phyloP scores from a whole-genome alignment of 2,797 vertebrate species.

The Enteromius afrohamiltoni region DNA sequence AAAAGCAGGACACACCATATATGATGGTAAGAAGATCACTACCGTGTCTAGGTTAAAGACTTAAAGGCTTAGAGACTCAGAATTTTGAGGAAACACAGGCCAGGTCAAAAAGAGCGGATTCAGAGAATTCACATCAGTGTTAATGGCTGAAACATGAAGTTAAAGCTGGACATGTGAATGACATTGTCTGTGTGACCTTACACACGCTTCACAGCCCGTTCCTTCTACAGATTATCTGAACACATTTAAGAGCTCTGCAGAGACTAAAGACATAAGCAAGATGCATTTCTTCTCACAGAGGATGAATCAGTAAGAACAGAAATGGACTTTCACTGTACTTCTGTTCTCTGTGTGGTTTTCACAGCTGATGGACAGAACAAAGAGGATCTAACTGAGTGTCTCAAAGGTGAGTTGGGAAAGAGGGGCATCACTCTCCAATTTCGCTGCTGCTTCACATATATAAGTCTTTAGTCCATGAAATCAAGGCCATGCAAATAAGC shows the following conservation, averaged over 20 bases:
- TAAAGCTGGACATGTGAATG: not conserved
- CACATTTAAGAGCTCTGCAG: not conserved
- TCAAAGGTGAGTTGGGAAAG: slow-evolving; percentile 5
- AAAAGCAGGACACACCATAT: not conserved
- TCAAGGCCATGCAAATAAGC: too few species aligned
- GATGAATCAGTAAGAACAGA: not conserved
- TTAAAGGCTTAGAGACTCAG: not conserved
- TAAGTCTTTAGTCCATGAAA: not conserved
- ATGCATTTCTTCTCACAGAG: not conserved
- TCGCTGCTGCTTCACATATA: not conserved
- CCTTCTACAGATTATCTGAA: not conserved
- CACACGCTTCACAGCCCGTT: not conserved
- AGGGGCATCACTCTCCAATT: not conserved
- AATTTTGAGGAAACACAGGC: not conserved
- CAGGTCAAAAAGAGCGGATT: not conserved
- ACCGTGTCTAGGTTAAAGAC: not conserved
- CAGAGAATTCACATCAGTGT: not conserved
- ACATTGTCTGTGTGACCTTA: not conserved
- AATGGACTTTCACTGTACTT: not conserved
- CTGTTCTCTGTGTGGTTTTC: not conserved
- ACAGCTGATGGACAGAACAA: slow-evolving; percentile 5
- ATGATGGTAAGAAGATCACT: not conserved
- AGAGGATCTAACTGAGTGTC: not conserved
- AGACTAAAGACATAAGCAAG: not conserved
- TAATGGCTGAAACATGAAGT: not conserved